A percentile compares a stretch with the other conserved stretches of the same genome.
These are phyloP conservation scores for Carcina quercana DNA, from an alignment of 2,888 invertebrate genomes.

Conservation along the genomic window DNA sequence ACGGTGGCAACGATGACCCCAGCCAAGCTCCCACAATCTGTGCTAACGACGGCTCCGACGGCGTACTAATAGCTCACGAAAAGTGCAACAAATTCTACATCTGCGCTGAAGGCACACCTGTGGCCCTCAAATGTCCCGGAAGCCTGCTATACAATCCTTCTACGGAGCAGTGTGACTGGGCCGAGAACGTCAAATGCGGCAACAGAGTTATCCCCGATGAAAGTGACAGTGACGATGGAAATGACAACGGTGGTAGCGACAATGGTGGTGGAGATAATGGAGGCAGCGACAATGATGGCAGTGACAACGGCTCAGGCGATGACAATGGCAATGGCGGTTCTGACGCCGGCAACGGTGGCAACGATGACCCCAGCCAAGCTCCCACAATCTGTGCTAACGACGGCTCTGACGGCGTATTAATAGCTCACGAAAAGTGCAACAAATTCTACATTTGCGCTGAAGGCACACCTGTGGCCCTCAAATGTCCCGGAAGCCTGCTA, in stretches of 20 bases:
- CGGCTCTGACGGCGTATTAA: constrained; percentile 26
- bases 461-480: constrained; percentile 22
- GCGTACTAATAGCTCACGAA: constrained; percentile 25
- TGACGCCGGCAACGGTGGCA: too few relatives aligned
- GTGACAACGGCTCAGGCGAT: constrained; percentile 1
- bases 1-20: constrained; percentile 16
- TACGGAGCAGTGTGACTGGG: constrained; percentile 28
- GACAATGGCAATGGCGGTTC: too few relatives aligned
- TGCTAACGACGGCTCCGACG: constrained; percentile 22
- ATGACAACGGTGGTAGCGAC: constrained; percentile 3
- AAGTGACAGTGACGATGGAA: constrained; percentile 3
- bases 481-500: constrained; percentile 24
- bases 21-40: constrained; percentile 16
- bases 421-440: constrained; percentile 33
- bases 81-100: constrained; percentile 35
- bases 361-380: constrained; percentile 17
- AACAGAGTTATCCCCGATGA: constrained; percentile 18
- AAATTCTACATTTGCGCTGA: constrained; percentile 31
- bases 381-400: constrained; percentile 23
- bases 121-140: constrained; percentile 18
- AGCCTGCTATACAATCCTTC: constrained; percentile 24
- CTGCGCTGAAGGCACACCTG: constrained; percentile 23
- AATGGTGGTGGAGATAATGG: constrained; percentile 3
- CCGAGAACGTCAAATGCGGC: constrained; percentile 26
- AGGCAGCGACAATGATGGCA: not conserved